Evolutionary conservation across 1,140 invertebrate species (phyloP), one percentile per base, ranked within the genome.

Genomic region (Cydia strobilella): DNA sequence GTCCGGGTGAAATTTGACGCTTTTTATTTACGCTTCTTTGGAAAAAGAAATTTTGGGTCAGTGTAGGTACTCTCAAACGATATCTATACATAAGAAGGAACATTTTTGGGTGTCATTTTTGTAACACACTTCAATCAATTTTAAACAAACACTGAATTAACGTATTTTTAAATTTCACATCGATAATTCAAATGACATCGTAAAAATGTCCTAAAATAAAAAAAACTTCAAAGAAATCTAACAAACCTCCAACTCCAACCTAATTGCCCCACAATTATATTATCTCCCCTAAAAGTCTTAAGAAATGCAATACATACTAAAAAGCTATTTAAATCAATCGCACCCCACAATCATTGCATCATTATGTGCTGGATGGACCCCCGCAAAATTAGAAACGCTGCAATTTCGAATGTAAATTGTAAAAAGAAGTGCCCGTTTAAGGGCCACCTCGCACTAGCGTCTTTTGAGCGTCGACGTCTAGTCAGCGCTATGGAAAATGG

Each of bases 381-480:
- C 69, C 23, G 10, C 20, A 18, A 77, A 82, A 82, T 82, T 82
- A 82, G 78, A 23, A 35, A 54, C 31, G 66, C 45, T 77, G 71
- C 80, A 82, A 82, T 82, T 77, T 76, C 35, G 31, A 76, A 82
- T 82, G 80, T 77, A 82, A 82, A 82, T 82, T 72, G 66, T 65
- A 76, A 73, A 69, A 39, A 66, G 63, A 66, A 69, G 65, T 69
- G 65, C 42, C 65, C 10, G 65, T 39, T 35, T 65, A 35, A 39
- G 63, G 10, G n/a, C n/a, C n/a, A n/a, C n/a, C n/a, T n/a, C n/a
- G n/a, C n/a, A n/a, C n/a, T n/a, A n/a, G n/a, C n/a, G n/a, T n/a
- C n/a, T n/a, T n/a, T n/a, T n/a, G n/a, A n/a, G n/a, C n/a, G n/a
- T n/a, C n/a, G n/a, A n/a, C n/a, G n/a, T n/a, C n/a, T n/a, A n/a